Evolutionary conservation across 30 jellyfish, hydroid and myxozoan species (phyloP), one percentile per base, ranked within the genome.

Genomic region (Clytia hemisphaerica): DNA sequence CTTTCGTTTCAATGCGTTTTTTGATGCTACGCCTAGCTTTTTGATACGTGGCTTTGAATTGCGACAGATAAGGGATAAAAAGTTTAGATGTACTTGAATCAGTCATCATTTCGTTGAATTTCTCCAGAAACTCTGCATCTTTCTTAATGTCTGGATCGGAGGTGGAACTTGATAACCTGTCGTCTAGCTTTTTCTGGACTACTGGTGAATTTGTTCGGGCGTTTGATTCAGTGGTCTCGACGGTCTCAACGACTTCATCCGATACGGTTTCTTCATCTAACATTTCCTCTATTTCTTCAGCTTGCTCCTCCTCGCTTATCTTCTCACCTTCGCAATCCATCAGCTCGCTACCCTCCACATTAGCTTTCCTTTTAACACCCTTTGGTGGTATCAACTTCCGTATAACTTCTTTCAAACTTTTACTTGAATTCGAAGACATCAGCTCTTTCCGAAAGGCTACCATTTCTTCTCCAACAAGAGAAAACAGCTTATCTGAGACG

Each of bases 41-140:
- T 28, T 28, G 76, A 38, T 7, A 35, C 18, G 53, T 42, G 12
- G 53, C 53, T n/a, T n/a, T 12, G n/a, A 42, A 42, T n/a, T n/a
- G n/a, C 22, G 62, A 59, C 64, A 29, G 15, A 25, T 45, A 64
- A 9, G 77, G 77, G 34, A 64, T 64, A 64, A 64, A 64, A 76
- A 64, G 38, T 64, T 64, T 64, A 6, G 77, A 64, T 40, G 77
- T 64, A n/a, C 37, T 45, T 7, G 33, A 10, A 34, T 45, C 74
- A 10, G 75, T 12, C 33, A 64, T 45, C 35, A 27, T 64, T 26
- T 64, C 75, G 36, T 64, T 75, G 75, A 64, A 64, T 28, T 64
- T 64, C 9, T 64, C 77, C 34, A 64, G 75, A 64, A 64, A 37
- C 12, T 64, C 77, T 7, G 77, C 73, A 64, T 64, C 77, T n/a